Base-by-base conservation (phyloP, 2,113 vertebrate species). In the Cololabis saira region DNA sequence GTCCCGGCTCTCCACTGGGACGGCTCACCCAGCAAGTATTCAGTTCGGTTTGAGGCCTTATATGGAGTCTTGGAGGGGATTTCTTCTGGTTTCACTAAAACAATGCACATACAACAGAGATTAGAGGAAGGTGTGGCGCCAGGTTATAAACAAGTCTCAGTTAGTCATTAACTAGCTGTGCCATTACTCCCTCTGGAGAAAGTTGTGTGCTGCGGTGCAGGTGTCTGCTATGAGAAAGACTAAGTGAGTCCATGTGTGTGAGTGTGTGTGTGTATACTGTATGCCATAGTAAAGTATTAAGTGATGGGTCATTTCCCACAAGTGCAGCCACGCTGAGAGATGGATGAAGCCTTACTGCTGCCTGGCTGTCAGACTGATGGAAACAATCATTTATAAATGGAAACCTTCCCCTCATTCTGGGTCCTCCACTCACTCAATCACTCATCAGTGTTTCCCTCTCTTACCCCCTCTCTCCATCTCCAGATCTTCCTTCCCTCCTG, bases 311-410 rank as follows among this genome's bases (percentile, higher is more conserved):
- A 78, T 83, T 87, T 84, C 65, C 74, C 30, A 18, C 21, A 76
- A 71, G 67, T 71, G 76, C 76, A 81, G 53, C 53, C 56, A 59
- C 43, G 53, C 45, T 65, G 53, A 62, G 54, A 62, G 53, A 80
- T 55, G 78, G 65, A 60, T 76, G 63, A 85, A 67, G 27, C 37
- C 37, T 80, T 74, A 52, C 30, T 41, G 17, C 37, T 55, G 12
- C 16, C 50, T 17, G 16, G 19, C 59, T 69, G 56, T 66, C 41
- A 63, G 30, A 74, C 22, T 21, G 56, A 67, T 73, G 77, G 63
- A 81, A 86, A 89, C 87, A 91, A 89, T 89, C 70, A 49, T 78
- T 71, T 89, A 89, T 80, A 87, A 90, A 91, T 87, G 90, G 85
- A 60, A 83, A 56, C 50, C 30, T 37, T 76, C 68, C 40, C 24